Evolutionary conservation across 2,113 vertebrate genomes (phyloP).

Genomic region (Anseranas semipalmata): DNA sequence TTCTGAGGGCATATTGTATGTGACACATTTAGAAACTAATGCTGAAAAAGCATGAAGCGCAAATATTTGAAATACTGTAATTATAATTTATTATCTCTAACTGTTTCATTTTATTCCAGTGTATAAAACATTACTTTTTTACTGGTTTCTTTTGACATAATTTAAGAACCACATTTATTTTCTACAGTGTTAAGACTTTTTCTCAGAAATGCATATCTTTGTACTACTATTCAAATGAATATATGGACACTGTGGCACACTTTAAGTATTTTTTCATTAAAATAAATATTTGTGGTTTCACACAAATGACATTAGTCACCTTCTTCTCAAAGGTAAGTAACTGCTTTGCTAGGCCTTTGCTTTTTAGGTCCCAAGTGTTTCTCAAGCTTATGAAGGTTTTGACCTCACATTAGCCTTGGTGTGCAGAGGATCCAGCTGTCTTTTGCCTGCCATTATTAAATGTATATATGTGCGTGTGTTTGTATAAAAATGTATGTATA

Average conservation of each 20-base stretch:
- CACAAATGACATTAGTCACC: conserved; percentile 48
- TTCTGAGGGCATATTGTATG: background rate
- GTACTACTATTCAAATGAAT: conserved; percentile 79
- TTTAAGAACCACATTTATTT: conserved; percentile 79
- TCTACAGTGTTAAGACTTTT: conserved; percentile 75
- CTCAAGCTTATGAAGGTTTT: background rate
- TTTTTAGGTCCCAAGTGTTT: background rate
- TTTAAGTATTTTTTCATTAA: conserved; percentile 81
- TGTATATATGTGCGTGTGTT: background rate
- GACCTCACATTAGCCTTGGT: background rate
- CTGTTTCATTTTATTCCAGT: conserved; percentile 69
- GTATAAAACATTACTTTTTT: conserved; percentile 75
- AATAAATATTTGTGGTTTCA: conserved; percentile 82
- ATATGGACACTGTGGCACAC: conserved; percentile 78
- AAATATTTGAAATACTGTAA: conserved; percentile 73
- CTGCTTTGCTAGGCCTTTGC: background rate
- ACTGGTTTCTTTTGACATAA: conserved; percentile 73
- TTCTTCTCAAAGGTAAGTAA: conserved; percentile 49
- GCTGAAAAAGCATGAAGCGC: conserved; percentile 61
- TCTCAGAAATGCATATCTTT: conserved; percentile 78
- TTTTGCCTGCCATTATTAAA: background rate
- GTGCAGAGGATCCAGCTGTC: background rate
- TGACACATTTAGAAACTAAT: conserved; percentile 57
- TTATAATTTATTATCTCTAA: conserved; percentile 78
- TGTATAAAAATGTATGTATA: background rate